Percentiles rank a stretch among this genome's conserved stretches.
Evolutionary conservation across 1,140 invertebrate genomes (phyloP).

Genomic region (Cydia strobilella): DNA sequence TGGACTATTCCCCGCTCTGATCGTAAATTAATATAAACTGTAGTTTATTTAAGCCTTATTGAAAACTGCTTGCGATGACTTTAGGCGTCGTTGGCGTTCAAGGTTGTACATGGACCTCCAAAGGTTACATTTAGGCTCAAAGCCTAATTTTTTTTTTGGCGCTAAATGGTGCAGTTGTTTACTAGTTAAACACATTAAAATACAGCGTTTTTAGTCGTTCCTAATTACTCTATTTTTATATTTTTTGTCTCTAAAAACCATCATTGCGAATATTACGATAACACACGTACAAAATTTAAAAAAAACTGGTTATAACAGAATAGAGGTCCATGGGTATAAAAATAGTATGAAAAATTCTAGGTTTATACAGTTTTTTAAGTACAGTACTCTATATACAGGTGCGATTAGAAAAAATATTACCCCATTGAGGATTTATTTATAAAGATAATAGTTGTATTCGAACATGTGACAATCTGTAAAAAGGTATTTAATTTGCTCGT

Average conservation of each 20-base stretch:
- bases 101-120: background rate
- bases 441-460: conserved; percentile 17
- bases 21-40: conserved; percentile 37
- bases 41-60: background rate
- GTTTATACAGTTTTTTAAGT: background rate
- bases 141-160: background rate
- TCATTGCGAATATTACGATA: too few species aligned
- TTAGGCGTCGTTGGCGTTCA: background rate
- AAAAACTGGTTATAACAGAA: background rate
- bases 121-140: background rate
- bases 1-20: conserved; percentile 93
- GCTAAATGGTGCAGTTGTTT: too few species aligned
- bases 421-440: background rate
- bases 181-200: too few species aligned
- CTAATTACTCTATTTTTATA: too few species aligned
- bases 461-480: conserved; percentile 3
- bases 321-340: background rate
- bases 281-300: too few species aligned
- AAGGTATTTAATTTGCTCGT: background rate
- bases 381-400: conserved; percentile 14
- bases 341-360: background rate
- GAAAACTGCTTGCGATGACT: background rate
- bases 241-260: too few species aligned
- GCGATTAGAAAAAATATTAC: conserved; percentile 18
- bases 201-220: too few species aligned